Base-by-base conservation (phyloP, 2,888 invertebrate species). In the Conomelus anceps region DNA sequence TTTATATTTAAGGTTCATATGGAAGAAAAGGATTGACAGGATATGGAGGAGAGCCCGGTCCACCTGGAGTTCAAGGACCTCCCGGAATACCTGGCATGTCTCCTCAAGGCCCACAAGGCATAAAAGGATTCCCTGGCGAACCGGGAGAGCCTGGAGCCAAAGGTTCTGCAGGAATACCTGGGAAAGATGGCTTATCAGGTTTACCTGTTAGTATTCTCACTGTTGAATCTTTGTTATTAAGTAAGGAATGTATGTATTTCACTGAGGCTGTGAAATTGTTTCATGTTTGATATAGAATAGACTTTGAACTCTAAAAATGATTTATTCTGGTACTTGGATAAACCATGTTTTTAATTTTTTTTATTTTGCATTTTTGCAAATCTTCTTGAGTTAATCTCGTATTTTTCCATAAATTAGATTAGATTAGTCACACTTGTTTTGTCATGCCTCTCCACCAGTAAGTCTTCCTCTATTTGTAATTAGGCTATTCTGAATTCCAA, bases 11-110 rank as follows among this genome's bases (percentile, higher is more conserved):
- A 88, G 88, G 88, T 23, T 22, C 41, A 7, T 23, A 22, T 85
- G 88, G 88, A n/a, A 24, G 85, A 22, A 92, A 90, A 90, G 94
- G 94, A 90, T 93, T 93, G n/a, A 92, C 91, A 88, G 94, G 94
- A 26, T 41, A 89, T 0, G 92, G 92, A 90, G 95, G 95, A 89
- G 91, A 92, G 86, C 90, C 85, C 0, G 93, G 93, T 89, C 88
- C 89, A 17, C 91, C 91, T 84, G 92, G 92, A 41, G 85, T 89
- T 24, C 85, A 90, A 23, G 93, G 93, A 17, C 94, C 95, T 86
- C 95, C 95, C 90, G 98, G 98, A 4, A 92, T 93, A 9, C 94
- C 94, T 11, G 98, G 98, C 22, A 88, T 92, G 1, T 91, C 91
- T 87, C 90, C 63, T 22, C 86, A 88, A 84, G 91, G 91, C 84